These are phyloP conservation scores for Gnatocerus cornutus DNA, from an alignment of 2,888 invertebrate species.

Conservation along the genomic window DNA sequence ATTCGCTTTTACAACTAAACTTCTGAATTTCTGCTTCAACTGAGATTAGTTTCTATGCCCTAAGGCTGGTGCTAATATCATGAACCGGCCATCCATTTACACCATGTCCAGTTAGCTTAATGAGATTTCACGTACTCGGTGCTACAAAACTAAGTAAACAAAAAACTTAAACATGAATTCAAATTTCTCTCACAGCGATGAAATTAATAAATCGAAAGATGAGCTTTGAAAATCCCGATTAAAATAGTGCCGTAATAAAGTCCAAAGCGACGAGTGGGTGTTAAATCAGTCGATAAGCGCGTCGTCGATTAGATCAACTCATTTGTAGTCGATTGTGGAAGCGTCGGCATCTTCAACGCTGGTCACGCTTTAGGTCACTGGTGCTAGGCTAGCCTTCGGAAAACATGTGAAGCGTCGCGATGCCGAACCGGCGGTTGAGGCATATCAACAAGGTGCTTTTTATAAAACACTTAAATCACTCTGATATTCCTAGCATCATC, in stretches of 20 bases:
- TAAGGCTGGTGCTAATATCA: too few relatives aligned
- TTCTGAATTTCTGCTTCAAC: too few relatives aligned
- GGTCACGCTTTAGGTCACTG: constrained; percentile 52
- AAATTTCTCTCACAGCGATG: too few relatives aligned
- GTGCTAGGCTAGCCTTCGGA: constrained; percentile 38
- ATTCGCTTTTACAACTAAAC: too few relatives aligned
- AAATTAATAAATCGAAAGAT: too few relatives aligned
- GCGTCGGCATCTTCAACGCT: constrained; percentile 45
- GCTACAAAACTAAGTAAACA: too few relatives aligned
- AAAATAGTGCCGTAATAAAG: constrained; percentile 43
- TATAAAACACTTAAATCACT: constrained; percentile 6
- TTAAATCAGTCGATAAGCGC: constrained; percentile 53
- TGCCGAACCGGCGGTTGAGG: constrained; percentile 4
- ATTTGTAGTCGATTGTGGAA: constrained; percentile 50
- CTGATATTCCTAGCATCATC: neutral
- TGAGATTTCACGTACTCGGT: too few relatives aligned
- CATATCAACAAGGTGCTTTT: constrained; percentile 31
- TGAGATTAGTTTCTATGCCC: too few relatives aligned
- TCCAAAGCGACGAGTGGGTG: constrained; percentile 47
- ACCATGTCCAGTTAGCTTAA: too few relatives aligned
- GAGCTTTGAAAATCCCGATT: constrained; percentile 12
- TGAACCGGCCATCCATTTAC: too few relatives aligned
- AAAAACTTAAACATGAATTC: too few relatives aligned
- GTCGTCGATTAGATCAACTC: constrained; percentile 52
- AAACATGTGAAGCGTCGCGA: constrained; percentile 39